A percentile compares a stretch with the other conserved stretches of the same genome.
phyloP scores from a whole-genome alignment of 2,888 invertebrate species.

The Amphiduros pacificus region DNA sequence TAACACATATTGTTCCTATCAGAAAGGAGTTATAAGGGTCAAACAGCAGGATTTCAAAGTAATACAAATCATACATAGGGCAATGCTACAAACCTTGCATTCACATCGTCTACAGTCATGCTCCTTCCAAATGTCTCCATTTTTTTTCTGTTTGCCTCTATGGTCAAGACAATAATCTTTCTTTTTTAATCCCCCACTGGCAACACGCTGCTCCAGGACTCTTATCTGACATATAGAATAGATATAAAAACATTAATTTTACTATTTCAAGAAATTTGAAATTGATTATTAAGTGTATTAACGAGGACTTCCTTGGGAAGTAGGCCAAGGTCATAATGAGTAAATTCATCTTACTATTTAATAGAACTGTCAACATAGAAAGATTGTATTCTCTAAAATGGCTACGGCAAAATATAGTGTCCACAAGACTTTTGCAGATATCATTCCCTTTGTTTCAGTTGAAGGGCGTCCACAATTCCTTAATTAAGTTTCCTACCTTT shows the following conservation, averaged over 20 bases:
- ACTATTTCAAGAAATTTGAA: too few relatives aligned
- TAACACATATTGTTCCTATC: too few relatives aligned
- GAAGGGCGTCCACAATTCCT: neutral
- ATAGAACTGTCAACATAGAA: too few relatives aligned
- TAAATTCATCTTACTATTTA: neutral
- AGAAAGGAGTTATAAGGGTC: too few relatives aligned
- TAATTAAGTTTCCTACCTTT: conserved; percentile 48
- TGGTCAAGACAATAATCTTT: neutral
- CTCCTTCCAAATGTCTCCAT: conserved; percentile 27
- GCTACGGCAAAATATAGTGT: neutral
- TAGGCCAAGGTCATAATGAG: neutral
- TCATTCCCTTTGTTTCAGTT: neutral
- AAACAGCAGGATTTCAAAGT: too few relatives aligned
- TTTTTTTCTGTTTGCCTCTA: neutral
- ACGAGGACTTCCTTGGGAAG: too few relatives aligned
- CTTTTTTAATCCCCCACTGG: neutral
- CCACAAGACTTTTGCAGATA: neutral
- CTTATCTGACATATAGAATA: conserved; percentile 2
- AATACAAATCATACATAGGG: neutral
- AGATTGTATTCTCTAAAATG: too few relatives aligned
- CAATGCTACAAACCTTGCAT: conserved; percentile 19
- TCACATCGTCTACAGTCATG: conserved; percentile 24
- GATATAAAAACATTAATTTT: neutral
- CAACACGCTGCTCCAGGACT: conserved; percentile 2
- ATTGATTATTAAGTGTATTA: too few relatives aligned